Evolutionary conservation across 1,140 invertebrate species (phyloP), one percentile per base, ranked within the genome.

Genomic region (Drosophila pectinifera): DNA sequence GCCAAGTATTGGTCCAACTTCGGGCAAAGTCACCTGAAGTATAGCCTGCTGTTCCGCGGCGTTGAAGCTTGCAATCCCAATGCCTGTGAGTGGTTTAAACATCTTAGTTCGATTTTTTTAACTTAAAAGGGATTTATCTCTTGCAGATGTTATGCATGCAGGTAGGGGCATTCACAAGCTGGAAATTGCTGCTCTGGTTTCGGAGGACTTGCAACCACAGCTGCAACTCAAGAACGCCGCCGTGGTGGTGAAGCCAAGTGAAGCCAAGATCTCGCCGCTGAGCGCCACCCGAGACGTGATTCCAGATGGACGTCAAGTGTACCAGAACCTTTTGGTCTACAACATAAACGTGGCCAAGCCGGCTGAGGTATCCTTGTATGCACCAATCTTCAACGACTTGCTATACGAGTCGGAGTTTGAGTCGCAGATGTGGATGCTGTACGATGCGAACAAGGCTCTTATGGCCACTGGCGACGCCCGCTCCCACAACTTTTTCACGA

Each of bases 391-490:
- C 10, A 97, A 96, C 92, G 95, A 98, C 89, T 93, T 97, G 77
- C 94, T 99, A 8, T 99, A 99, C 92, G 98, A 99, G 93, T 96
- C 96, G 5, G 97, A 98, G 93, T 98, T 96, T 92, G 98, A 99
- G 93, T 97, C 97, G 5, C 98, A 99, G 93, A 94, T 99, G 83
- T 99, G 98, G 98, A 97, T 99, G 96, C 85, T 99, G 55, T 99
- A 97, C 93, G 97, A 99, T 93, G 92, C 93, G n/a, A 98, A 98
- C 92, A 99, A 99, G 93, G 96, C 97, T 78, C 93, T 96, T 20
- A 92, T 99, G 59, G 94, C 94, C 53, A 95, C 95, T 64, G 98
- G 98, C 14, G 98, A 99, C 93, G 97, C 98, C 1, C 98, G 97
- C 93, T 95, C 65, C 91, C 98, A 97, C 97, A 98, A 92, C 93